Evolutionary conservation across 2,797 vertebrate species (phyloP).

Genomic region (Knipowitschia caucasica): DNA sequence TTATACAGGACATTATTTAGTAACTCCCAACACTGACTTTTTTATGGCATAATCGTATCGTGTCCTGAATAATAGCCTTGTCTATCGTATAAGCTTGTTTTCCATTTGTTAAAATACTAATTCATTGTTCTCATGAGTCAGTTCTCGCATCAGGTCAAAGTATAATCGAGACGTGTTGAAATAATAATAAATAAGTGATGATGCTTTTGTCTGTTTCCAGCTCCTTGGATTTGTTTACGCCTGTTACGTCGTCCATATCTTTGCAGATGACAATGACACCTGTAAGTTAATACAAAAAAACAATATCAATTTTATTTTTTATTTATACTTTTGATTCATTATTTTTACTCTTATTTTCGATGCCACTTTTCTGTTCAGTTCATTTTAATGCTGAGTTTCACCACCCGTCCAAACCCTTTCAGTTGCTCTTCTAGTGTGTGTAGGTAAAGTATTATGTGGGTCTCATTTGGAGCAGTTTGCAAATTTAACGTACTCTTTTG

Average conservation of each 20-base stretch:
- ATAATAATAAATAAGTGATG: neutral
- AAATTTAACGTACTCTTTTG: neutral
- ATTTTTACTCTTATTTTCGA: conserved; percentile 23
- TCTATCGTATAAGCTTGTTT: too few species aligned
- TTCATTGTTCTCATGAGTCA: too few species aligned
- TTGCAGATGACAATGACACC: conserved; percentile 86
- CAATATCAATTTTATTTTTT: neutral
- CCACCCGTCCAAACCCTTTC: conserved; percentile 56
- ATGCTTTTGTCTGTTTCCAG: conserved; percentile 60
- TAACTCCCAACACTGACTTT: too few species aligned
- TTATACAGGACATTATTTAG: too few species aligned
- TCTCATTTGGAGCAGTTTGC: neutral
- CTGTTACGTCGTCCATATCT: conserved; percentile 81
- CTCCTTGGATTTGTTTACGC: conserved; percentile 82
- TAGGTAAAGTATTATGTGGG: conserved; percentile 32
- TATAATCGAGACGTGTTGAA: neutral
- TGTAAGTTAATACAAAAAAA: conserved; percentile 69
- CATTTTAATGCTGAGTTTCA: conserved; percentile 59
- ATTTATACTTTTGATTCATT: conserved; percentile 9
- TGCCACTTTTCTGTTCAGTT: conserved; percentile 48
- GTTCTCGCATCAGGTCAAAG: neutral
- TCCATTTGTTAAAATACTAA: too few species aligned
- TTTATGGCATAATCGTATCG: too few species aligned
- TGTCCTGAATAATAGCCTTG: too few species aligned
- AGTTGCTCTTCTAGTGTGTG: conserved; percentile 47